Conservation (phyloP, 2,797 vertebrate species). For the Ceyx erithaca region DNA sequence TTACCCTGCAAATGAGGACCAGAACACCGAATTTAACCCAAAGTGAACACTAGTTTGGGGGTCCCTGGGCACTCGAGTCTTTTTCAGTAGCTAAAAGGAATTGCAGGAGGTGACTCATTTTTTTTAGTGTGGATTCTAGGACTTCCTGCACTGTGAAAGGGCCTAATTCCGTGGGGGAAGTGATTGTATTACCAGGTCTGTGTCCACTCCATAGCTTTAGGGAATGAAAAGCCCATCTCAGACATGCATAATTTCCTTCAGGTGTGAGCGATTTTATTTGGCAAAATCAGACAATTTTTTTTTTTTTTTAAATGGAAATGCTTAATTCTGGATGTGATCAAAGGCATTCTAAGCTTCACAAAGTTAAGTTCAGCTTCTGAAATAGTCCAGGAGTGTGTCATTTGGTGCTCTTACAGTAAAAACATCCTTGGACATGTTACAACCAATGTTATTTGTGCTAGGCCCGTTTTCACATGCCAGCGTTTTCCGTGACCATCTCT, state of each 20-base stretch:
- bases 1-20: conserved; percentile 62
- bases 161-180: conserved; percentile 5
- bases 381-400: not conserved
- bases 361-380: not conserved
- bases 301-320: not conserved
- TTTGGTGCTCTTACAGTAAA: not conserved
- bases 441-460: not conserved
- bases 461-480: not conserved
- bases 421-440: not conserved
- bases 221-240: not conserved
- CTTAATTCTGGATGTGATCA: not conserved
- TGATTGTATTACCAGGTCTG: not conserved
- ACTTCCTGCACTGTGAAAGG: conserved; percentile 42
- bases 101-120: conserved; percentile 24
- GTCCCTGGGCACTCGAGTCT: conserved; percentile 5
- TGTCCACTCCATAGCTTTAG: not conserved
- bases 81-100: conserved; percentile 47
- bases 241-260: not conserved
- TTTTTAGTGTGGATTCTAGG: conserved; percentile 35
- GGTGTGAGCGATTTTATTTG: not conserved
- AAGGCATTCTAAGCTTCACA: not conserved
- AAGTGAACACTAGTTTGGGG: not conserved
- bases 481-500: not conserved
- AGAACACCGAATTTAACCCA: conserved; percentile 63
- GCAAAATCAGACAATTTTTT: not conserved